Evolutionary conservation across 2,888 invertebrate genomes (phyloP), one percentile per base, ranked within the genome.

Genomic region (Chrysolina haemoptera): DNA sequence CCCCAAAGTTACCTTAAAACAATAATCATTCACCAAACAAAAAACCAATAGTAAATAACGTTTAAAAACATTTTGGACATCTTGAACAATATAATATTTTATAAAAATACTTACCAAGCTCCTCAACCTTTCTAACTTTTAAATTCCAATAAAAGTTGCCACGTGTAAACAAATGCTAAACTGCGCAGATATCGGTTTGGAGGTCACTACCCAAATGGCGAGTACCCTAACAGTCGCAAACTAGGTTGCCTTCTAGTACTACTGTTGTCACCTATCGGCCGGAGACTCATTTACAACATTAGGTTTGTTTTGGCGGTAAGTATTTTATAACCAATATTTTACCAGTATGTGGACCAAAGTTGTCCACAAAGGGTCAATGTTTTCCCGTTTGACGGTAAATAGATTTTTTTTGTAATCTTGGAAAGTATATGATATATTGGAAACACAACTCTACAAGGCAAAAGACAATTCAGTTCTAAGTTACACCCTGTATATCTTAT

Each of bases 281-380:
- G 40, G 63, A 63, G 41, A 18, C 40, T 35, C 27, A 40, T 40
- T 63, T 63, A 63, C 63, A 18, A 35, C 18, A 35, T 63, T 63
- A 35, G 22, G 16, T 40, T 63, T 63, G 40, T 63, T 50, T 16
- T 50, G 48, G 48, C 48, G 48, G 48, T 50, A 50, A 50, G 2
- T 50, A 50, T 50, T 50, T 50, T 50, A 50, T 8, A 50, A 50
- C 50, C 18, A 50, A 50, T 50, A 50, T 50, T 50, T 50, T 50
- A 50, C 5, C 50, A 50, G 50, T 50, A 50, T 50, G 50, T 50
- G 50, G 50, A 9, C 18, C 50, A 50, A 63, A 63, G 63, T 63
- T 63, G 63, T 41, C 63, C 63, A 18, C 63, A 41, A 63, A 63
- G 41, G 63, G 63, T 63, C 63, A 63, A 63, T 63, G 63, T 63